phyloP scores from a whole-genome alignment of 2,797 vertebrate genomes.

The Gobio occitaniae region DNA sequence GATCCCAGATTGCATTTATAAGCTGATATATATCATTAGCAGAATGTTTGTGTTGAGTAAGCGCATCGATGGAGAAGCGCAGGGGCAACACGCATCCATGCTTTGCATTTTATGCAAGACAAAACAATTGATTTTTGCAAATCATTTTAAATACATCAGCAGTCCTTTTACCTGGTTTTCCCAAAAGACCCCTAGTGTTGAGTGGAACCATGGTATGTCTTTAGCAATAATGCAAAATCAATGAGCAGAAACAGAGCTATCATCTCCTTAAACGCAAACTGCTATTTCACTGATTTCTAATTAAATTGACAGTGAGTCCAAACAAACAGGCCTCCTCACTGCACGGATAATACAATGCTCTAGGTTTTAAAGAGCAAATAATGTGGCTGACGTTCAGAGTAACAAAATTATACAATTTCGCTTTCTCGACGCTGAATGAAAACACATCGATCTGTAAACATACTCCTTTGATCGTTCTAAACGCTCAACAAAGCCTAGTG shows the following conservation, averaged over 20 bases:
- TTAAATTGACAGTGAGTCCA: constrained; percentile 77
- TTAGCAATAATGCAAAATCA: constrained; percentile 83
- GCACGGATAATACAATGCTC: constrained; percentile 55
- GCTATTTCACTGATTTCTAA: constrained; percentile 79
- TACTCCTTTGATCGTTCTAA: constrained; percentile 58
- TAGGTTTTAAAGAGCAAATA: constrained; percentile 39
- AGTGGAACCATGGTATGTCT: constrained; percentile 79
- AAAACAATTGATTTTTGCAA: constrained; percentile 67
- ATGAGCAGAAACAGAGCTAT: constrained; percentile 77
- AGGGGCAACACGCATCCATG: constrained; percentile 43
- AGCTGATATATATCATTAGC: constrained; percentile 43
- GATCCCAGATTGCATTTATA: constrained; percentile 20
- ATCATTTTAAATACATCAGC: constrained; percentile 69
- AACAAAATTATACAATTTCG: constrained; percentile 54
- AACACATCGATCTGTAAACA: constrained; percentile 62
- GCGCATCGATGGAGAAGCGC: constrained; percentile 44
- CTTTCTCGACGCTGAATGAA: constrained; percentile 54
- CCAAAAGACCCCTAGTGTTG: constrained; percentile 70
- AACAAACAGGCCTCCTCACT: constrained; percentile 65
- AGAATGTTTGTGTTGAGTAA: constrained; percentile 55
- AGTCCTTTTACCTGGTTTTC: constrained; percentile 61
- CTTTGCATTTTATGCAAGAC: constrained; percentile 66
- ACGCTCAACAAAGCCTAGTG: constrained; percentile 59
- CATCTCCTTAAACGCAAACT: constrained; percentile 80
- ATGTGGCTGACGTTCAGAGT: constrained; percentile 39